These are phyloP conservation scores for Gobiocypris rarus DNA, from an alignment of 2,113 vertebrate species.

Conservation along the genomic window DNA sequence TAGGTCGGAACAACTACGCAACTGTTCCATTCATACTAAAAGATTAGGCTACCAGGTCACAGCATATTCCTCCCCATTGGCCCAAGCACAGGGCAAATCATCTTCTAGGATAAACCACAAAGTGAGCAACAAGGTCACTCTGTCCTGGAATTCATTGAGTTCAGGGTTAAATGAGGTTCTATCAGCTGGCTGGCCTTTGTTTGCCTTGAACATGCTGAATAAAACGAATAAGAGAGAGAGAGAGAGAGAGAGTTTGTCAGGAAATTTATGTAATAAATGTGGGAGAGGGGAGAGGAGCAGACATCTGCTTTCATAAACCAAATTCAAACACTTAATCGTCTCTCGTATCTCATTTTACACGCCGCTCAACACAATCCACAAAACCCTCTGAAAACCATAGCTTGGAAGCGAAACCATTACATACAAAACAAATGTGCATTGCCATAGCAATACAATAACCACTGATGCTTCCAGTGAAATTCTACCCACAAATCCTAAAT, in stretches of 20 bases:
- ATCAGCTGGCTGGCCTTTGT: constrained; percentile 59
- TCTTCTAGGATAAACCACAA: neutral
- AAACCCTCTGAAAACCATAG: constrained; percentile 64
- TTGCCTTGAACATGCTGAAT: constrained; percentile 46
- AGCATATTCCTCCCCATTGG: neutral
- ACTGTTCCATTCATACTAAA: constrained; percentile 23
- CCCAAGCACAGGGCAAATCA: constrained; percentile 20
- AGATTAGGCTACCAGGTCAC: constrained; percentile 16
- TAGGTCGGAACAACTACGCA: neutral
- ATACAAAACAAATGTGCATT: constrained; percentile 65
- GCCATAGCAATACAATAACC: constrained; percentile 60
- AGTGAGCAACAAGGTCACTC: constrained; percentile 47
- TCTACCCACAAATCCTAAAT: constrained; percentile 62
- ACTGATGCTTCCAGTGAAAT: constrained; percentile 56
- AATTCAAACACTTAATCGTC: constrained; percentile 64
- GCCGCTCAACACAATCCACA: constrained; percentile 62
- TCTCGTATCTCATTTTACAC: constrained; percentile 62
- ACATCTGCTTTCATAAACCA: constrained; percentile 53
- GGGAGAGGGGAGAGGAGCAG: constrained; percentile 46
- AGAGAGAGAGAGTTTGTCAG: neutral
- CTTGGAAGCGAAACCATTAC: constrained; percentile 57
- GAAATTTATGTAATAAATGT: constrained; percentile 31
- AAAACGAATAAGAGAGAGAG: neutral
- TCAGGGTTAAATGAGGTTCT: constrained; percentile 63
- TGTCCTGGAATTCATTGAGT: constrained; percentile 55